Evolutionary conservation across 2,797 vertebrate genomes (phyloP).

Genomic region (Rhinichthys osculus): DNA sequence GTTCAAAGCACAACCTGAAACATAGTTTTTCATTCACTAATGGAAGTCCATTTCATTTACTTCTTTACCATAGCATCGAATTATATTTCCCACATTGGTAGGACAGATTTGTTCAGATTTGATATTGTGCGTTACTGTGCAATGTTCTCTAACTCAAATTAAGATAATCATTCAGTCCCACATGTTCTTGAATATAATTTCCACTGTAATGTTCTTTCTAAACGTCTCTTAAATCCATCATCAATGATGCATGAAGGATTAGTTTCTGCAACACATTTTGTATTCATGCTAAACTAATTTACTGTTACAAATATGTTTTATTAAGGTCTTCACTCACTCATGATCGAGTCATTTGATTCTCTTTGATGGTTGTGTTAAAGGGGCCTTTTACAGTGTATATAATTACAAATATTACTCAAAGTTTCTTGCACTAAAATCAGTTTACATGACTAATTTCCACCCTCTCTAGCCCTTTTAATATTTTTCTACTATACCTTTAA

Average conservation of each 20-base stretch:
- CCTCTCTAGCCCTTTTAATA: background rate
- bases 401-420: background rate
- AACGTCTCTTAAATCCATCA: background rate
- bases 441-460: background rate
- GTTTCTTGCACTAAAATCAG: background rate
- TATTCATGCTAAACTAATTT: slow-evolving; percentile 11
- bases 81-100: slow-evolving; percentile 1
- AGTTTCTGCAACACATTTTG: slow-evolving; percentile 1
- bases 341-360: background rate
- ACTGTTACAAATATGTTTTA: slow-evolving; percentile 5
- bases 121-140: background rate
- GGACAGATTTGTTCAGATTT: background rate
- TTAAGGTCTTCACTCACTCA: slow-evolving; percentile 11
- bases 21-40: background rate
- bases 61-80: background rate
- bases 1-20: background rate
- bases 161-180: slow-evolving; percentile 23
- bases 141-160: slow-evolving; percentile 18
- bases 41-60: background rate
- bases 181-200: slow-evolving; percentile 16
- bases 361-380: background rate
- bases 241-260: background rate
- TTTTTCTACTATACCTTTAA: background rate
- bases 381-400: background rate
- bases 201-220: slow-evolving; percentile 1